A percentile compares a stretch with the other conserved stretches of the same genome.
phyloP scores from a whole-genome alignment of 2,113 vertebrate species.

The Melanostigma gelatinosum region DNA sequence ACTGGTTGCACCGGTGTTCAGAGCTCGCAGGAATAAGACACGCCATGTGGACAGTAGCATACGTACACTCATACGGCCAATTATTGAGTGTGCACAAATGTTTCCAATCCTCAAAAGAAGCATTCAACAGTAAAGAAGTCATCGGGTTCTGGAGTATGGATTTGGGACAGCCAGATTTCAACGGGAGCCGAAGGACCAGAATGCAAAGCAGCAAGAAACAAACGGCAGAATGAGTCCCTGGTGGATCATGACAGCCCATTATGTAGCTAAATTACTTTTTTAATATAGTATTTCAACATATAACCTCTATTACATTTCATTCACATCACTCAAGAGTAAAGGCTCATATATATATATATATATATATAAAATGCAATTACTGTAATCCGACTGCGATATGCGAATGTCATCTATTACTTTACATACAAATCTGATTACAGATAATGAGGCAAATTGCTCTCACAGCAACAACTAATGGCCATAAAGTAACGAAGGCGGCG shows the following conservation, averaged over 20 bases:
- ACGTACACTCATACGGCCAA: too few relatives aligned
- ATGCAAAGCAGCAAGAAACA: too few relatives aligned
- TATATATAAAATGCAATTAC: not conserved
- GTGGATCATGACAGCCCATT: constrained; percentile 6
- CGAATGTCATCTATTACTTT: constrained; percentile 12
- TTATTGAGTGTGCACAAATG: too few relatives aligned
- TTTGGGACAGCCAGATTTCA: too few relatives aligned
- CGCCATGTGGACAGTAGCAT: not conserved
- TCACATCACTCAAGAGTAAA: not conserved
- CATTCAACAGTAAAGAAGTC: too few relatives aligned
- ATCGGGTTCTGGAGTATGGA: too few relatives aligned
- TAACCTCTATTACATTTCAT: not conserved
- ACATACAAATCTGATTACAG: constrained; percentile 13
- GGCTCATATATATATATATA: not conserved
- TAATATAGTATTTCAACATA: constrained; percentile 18
- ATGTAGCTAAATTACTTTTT: not conserved
- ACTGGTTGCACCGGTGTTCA: not conserved
- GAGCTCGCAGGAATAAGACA: not conserved
- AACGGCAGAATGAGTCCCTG: constrained; percentile 5
- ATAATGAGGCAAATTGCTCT: not conserved
- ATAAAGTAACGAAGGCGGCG: not conserved
- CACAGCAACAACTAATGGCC: not conserved
- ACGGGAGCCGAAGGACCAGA: too few relatives aligned
- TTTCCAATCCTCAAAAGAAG: too few relatives aligned
- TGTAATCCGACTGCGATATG: constrained; percentile 12